Conservation (phyloP, 2,113 vertebrate genomes). For the Callithrix jacchus region DNA sequence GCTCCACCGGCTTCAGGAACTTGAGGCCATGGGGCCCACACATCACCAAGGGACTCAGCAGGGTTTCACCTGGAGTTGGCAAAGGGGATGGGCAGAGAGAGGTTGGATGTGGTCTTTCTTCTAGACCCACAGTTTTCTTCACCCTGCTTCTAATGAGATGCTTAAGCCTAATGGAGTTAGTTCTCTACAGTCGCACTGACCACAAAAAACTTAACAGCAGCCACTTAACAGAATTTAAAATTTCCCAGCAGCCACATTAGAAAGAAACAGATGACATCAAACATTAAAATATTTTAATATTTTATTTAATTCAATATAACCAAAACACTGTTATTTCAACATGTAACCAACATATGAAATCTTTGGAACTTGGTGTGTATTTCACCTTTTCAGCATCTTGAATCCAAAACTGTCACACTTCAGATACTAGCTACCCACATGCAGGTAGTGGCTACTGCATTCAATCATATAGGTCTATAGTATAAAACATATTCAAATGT, state of each 20-base stretch:
- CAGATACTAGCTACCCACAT: neutral
- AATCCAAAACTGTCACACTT: neutral
- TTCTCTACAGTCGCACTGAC: neutral
- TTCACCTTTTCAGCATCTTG: neutral
- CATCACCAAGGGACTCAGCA: slow-evolving; percentile 99
- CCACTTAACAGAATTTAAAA: neutral
- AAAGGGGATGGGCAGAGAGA: fast-evolving
- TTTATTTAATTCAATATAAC: neutral
- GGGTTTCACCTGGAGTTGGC: slow-evolving; percentile 91
- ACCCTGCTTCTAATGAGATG: fast-evolving
- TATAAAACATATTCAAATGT: neutral
- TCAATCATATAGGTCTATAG: neutral
- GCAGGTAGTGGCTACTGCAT: neutral
- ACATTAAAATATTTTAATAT: neutral
- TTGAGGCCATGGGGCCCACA: slow-evolving; percentile 98
- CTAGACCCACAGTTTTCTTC: neutral
- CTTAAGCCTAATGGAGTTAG: neutral
- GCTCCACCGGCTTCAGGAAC: slow-evolving; percentile 99
- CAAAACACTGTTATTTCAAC: neutral
- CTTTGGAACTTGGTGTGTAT: neutral
- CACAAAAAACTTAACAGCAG: neutral
- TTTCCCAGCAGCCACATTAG: neutral
- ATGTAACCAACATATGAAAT: neutral
- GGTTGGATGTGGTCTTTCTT: neutral
- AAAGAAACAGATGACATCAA: neutral